Evolutionary conservation across 2,113 vertebrate genomes (phyloP).

Genomic region (Cercopithecus mona): DNA sequence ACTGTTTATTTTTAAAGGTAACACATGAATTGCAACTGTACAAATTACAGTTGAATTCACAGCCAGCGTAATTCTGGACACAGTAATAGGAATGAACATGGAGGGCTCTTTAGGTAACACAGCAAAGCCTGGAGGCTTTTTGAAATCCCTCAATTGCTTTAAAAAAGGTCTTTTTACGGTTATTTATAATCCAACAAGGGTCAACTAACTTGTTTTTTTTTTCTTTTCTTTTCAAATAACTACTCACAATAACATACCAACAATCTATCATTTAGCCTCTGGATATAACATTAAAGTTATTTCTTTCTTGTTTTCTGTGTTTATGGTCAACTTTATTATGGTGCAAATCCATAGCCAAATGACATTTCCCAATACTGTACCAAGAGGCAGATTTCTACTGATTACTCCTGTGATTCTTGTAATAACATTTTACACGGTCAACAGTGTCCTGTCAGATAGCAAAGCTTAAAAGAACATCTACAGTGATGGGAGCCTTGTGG

Average conservation of each 20-base stretch:
- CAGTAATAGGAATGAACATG: not conserved
- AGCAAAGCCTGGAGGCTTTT: conserved; percentile 40
- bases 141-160: conserved; percentile 35
- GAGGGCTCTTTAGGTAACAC: not conserved
- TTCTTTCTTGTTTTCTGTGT: conserved; percentile 57
- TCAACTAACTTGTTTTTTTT: conserved; percentile 24
- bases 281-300: not conserved
- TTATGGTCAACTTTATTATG: conserved; percentile 57
- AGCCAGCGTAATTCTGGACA: conserved; percentile 14
- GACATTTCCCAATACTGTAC: conserved; percentile 62
- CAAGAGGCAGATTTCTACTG: conserved; percentile 26
- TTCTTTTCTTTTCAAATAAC: conserved; percentile 21
- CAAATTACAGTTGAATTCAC: conserved; percentile 12
- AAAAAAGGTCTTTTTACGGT: conserved; percentile 37
- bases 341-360: conserved; percentile 54
- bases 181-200: conserved; percentile 50
- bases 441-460: conserved; percentile 55
- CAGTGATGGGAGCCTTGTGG: conserved; percentile 38
- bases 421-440: conserved; percentile 49
- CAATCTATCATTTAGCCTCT: conserved; percentile 42
- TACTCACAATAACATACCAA: not conserved
- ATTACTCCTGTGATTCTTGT: conserved; percentile 18
- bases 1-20: conserved; percentile 49
- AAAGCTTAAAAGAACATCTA: conserved; percentile 50
- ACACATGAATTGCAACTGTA: not conserved